phyloP scores from a whole-genome alignment of 2,797 vertebrate species.

The Rhinella marina region DNA sequence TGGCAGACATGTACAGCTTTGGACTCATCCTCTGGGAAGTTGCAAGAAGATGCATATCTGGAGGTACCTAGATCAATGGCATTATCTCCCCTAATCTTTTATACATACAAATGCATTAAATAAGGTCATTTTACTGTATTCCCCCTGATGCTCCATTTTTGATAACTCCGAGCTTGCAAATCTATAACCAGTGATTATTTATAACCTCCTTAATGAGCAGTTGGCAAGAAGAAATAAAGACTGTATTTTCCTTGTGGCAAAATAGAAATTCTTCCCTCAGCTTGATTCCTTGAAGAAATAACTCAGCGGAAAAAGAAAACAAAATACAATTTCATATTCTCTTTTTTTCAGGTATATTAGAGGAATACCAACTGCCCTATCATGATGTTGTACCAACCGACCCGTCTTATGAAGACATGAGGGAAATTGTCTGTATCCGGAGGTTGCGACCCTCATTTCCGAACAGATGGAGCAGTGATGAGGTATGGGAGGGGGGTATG shows the following conservation, averaged over 20 bases:
- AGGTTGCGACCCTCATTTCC: constrained; percentile 89
- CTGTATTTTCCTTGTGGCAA: constrained; percentile 6
- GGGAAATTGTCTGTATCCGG: constrained; percentile 91
- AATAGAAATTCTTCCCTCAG: not conserved
- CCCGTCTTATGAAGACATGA: constrained; percentile 96
- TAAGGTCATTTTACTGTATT: not conserved
- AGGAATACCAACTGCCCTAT: constrained; percentile 96
- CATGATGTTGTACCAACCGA: constrained; percentile 90
- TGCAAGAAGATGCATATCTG: constrained; percentile 88
- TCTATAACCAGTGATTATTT: constrained; percentile 38
- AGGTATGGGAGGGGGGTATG: constrained; percentile 75
- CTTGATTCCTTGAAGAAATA: constrained; percentile 1
- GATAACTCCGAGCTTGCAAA: constrained; percentile 5
- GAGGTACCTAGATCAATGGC: constrained; percentile 77
- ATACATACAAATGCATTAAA: constrained; percentile 8
- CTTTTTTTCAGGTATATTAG: constrained; percentile 84
- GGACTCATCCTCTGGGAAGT: constrained; percentile 98
- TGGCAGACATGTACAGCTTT: constrained; percentile 99
- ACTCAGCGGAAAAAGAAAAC: not conserved
- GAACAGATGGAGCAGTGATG: constrained; percentile 93
- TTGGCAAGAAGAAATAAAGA: constrained; percentile 8
- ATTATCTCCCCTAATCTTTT: not conserved
- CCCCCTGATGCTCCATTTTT: not conserved
- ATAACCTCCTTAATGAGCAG: not conserved
- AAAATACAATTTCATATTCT: constrained; percentile 4